These are phyloP conservation scores for Asarcornis scutulata DNA, from an alignment of 2,113 vertebrate species.

Conservation along the genomic window DNA sequence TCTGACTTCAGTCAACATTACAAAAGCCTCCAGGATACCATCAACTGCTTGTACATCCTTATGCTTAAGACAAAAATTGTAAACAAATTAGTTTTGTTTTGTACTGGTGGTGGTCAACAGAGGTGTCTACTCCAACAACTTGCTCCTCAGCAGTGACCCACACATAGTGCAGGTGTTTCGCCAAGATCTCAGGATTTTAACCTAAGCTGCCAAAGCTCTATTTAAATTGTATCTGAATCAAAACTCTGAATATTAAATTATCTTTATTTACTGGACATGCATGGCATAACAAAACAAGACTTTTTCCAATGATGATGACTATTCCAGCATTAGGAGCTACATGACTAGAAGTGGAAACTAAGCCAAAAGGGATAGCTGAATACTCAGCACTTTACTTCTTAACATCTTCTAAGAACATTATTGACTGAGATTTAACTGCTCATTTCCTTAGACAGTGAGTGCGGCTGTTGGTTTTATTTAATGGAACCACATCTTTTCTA, in stretches of 20 bases:
- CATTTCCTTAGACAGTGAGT: neutral
- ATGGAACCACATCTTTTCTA: neutral
- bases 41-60: neutral
- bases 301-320: neutral
- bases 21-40: neutral
- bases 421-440: neutral
- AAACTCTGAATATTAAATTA: neutral
- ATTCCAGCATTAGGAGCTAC: neutral
- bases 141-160: neutral
- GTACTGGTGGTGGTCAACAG: neutral
- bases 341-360: neutral
- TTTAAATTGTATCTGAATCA: neutral
- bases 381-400: neutral
- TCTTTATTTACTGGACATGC: neutral
- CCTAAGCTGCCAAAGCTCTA: neutral
- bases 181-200: neutral
- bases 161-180: fast-evolving
- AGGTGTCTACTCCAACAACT: neutral
- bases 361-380: neutral
- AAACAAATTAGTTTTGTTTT: neutral
- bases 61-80: neutral
- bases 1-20: neutral
- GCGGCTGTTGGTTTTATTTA: neutral
- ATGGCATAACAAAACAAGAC: neutral
- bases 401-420: neutral